Evolutionary conservation across 2,888 invertebrate species (phyloP), one percentile per base, ranked within the genome.

Genomic region (Eupithecia subfuscata): DNA sequence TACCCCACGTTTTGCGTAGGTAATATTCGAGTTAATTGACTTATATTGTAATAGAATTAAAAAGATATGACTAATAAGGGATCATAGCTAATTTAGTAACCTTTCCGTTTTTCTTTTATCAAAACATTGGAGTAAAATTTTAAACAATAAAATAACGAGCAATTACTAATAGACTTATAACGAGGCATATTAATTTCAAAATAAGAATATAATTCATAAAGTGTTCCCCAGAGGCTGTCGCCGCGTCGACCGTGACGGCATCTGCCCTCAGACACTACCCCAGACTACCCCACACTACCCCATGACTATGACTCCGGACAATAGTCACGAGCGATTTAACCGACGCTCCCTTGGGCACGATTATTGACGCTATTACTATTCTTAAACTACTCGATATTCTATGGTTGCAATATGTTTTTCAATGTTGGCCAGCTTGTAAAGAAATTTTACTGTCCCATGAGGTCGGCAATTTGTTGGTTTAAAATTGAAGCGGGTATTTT

Each of bases 321-420:
- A 88, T 88, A 85, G 88, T 87, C 88, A 88, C 89, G 86, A 90
- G 86, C 88, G 89, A 91, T 91, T 91, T 88, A 86, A 81, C 83
- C 79, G 83, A 84, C 85, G 84, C 89, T 83, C 91, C 90, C 89
- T 79, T 80, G 87, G 85, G 90, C 80, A 79, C 89, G 84, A 90
- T 91, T 88, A 89, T 83, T 77, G 79, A 80, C 77, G 81, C 80
- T 73, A 80, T 77, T 83, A 37, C 37, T 37, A 87, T 86, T 84
- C 80, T 83, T 73, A 82, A 86, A 82, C 79, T 85, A 80, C 79
- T 85, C 87, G 84, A 85, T 78, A 84, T 75, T 77, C 63, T 71
- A 75, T 67, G 56, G 56, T 63, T 30, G 34, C 73, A 79, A 78
- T 78, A 78, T 75, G 74, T 64, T 73, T 71, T 45, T 69, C 45